Evolutionary conservation across 2,797 vertebrate species (phyloP).

Genomic region (Halcyon badia): DNA sequence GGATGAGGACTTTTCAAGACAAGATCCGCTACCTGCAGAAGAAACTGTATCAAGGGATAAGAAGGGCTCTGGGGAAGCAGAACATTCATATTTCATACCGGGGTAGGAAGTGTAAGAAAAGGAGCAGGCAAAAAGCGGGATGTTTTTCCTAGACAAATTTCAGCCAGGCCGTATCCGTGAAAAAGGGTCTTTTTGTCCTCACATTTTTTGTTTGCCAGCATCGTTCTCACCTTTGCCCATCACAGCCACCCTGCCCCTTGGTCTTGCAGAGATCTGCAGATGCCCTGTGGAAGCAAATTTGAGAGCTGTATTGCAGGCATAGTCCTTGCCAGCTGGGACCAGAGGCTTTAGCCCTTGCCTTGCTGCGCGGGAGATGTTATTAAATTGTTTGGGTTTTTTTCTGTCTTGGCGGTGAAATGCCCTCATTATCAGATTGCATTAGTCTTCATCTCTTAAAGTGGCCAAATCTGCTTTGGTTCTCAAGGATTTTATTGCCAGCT

Average conservation of each 20-base stretch:
- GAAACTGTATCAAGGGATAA: rapidly evolving
- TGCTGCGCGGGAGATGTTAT: conserved; percentile 28
- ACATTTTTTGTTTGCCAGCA: background rate
- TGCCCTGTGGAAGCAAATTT: background rate
- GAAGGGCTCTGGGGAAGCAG: background rate
- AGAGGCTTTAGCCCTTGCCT: conserved; percentile 5
- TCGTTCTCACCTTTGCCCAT: background rate
- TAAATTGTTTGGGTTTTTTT: conserved; percentile 45
- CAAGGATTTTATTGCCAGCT: conserved; percentile 66
- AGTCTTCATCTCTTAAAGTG: conserved; percentile 68
- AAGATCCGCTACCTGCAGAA: background rate
- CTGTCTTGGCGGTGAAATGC: conserved; percentile 40
- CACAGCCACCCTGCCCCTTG: background rate
- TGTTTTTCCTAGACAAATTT: background rate
- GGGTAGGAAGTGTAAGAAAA: background rate
- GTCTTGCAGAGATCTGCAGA: background rate
- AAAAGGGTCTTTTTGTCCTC: background rate
- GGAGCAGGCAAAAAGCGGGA: background rate
- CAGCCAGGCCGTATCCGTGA: background rate
- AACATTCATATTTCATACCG: background rate
- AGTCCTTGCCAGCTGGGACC: conserved; percentile 16
- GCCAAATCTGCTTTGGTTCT: conserved; percentile 62
- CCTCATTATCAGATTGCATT: conserved; percentile 66
- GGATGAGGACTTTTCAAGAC: background rate
- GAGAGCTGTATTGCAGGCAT: background rate